These are phyloP conservation scores for Hypomesus transpacificus DNA, from an alignment of 2,113 vertebrate species.

Conservation along the genomic window DNA sequence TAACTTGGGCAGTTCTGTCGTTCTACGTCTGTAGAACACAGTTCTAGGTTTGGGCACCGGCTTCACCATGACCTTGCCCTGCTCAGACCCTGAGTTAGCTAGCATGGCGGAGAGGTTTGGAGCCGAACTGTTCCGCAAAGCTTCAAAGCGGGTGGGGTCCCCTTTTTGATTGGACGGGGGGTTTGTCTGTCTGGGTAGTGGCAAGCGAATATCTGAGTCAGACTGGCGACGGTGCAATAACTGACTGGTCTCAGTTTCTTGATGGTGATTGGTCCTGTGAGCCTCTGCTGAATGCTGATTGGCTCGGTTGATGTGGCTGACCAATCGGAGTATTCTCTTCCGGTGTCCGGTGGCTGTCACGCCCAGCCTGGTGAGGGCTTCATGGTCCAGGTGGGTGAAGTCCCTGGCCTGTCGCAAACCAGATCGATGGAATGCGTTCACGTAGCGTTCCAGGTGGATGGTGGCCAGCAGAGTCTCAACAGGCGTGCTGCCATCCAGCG, in stretches of 20 bases:
- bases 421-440: conserved; percentile 76
- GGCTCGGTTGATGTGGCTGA: conserved; percentile 56
- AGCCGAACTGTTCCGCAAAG: conserved; percentile 47
- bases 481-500: conserved; percentile 71
- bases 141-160: conserved; percentile 35
- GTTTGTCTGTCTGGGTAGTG: neutral
- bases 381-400: conserved; percentile 71
- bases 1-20: conserved; percentile 26
- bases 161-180: neutral
- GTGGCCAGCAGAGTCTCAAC: conserved; percentile 81
- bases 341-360: conserved; percentile 90
- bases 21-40: conserved; percentile 77
- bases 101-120: conserved; percentile 54
- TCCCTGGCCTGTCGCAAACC: conserved; percentile 79
- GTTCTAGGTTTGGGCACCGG: conserved; percentile 93
- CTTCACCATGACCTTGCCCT: conserved; percentile 47
- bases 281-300: conserved; percentile 26
- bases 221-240: conserved; percentile 58
- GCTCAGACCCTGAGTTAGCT: conserved; percentile 27
- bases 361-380: conserved; percentile 80
- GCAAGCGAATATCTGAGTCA: conserved; percentile 39
- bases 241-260: conserved; percentile 15
- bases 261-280: conserved; percentile 37
- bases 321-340: conserved; percentile 87
- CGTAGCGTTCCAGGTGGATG: conserved; percentile 89